phyloP scores from a whole-genome alignment of 2,797 vertebrate species.

The Fistularia tabacaria region DNA sequence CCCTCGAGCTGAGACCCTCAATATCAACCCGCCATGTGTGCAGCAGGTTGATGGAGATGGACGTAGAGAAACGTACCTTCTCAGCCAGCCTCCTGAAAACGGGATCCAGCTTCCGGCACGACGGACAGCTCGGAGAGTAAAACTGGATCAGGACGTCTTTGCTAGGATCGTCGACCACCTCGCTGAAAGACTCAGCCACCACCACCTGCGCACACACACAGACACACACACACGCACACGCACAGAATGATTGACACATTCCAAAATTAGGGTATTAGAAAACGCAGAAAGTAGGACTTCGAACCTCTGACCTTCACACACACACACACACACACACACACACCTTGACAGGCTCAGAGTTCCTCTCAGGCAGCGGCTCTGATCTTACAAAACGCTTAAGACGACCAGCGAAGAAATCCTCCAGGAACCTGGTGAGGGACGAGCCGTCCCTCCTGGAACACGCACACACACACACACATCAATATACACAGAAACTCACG shows the following conservation, averaged over 20 bases:
- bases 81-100: slow-evolving; percentile 67
- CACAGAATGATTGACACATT: neutral
- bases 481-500: neutral
- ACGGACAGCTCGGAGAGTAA: slow-evolving; percentile 71
- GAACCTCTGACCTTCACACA: too few species aligned
- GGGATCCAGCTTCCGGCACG: slow-evolving; percentile 75
- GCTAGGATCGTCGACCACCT: slow-evolving; percentile 61
- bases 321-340: neutral
- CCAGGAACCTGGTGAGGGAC: slow-evolving; percentile 70
- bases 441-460: slow-evolving; percentile 68
- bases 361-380: slow-evolving; percentile 71
- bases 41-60: neutral
- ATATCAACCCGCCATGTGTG: too few species aligned
- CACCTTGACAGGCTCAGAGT: slow-evolving; percentile 71
- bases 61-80: neutral
- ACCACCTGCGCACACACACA: slow-evolving; percentile 54
- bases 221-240: neutral
- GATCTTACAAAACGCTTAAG: slow-evolving; percentile 76
- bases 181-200: slow-evolving; percentile 74
- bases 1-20: too few species aligned
- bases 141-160: slow-evolving; percentile 76
- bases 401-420: slow-evolving; percentile 71
- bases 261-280: too few species aligned
- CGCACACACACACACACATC: slow-evolving; percentile 4
- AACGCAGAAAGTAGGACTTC: too few species aligned